Conservation (phyloP, 2,888 invertebrate genomes). For the Meta bourneti region DNA sequence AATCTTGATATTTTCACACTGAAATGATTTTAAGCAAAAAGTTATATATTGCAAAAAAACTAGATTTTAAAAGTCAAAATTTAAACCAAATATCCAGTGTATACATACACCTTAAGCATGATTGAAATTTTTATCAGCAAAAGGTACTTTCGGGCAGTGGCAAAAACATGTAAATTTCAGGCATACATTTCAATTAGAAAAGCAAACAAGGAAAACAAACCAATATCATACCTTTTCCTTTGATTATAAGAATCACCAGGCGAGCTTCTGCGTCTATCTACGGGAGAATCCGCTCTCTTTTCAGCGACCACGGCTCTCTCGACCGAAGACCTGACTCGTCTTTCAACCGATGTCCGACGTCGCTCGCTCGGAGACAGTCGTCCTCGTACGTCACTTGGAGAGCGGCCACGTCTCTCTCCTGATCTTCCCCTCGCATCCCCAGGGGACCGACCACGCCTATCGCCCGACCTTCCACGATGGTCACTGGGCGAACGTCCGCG, state of each 20-base stretch:
- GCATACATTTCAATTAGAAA: no score
- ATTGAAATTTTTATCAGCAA: no score
- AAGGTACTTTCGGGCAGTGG: no score
- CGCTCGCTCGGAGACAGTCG: conserved; percentile 37
- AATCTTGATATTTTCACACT: no score
- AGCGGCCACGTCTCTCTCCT: conserved; percentile 19
- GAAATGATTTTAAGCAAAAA: no score
- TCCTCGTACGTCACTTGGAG: conserved; percentile 11
- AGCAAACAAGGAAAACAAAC: not conserved
- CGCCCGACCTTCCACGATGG: conserved; percentile 27
- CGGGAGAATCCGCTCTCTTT: conserved; percentile 49
- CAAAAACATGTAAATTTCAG: no score
- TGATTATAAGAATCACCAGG: conserved; percentile 55
- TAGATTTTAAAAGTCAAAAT: no score
- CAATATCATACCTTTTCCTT: conserved; percentile 37
- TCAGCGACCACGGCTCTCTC: conserved; percentile 39
- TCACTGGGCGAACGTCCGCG: conserved; percentile 62
- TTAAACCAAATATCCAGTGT: no score
- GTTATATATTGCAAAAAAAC: no score
- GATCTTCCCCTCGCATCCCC: conserved; percentile 39
- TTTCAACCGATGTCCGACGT: conserved; percentile 28
- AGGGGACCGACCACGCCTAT: conserved; percentile 44
- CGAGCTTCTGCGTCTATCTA: conserved; percentile 25
- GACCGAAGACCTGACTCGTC: conserved; percentile 45
- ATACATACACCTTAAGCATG: no score